Evolutionary conservation across 2,797 vertebrate genomes (phyloP).

Genomic region (Momotus momota): DNA sequence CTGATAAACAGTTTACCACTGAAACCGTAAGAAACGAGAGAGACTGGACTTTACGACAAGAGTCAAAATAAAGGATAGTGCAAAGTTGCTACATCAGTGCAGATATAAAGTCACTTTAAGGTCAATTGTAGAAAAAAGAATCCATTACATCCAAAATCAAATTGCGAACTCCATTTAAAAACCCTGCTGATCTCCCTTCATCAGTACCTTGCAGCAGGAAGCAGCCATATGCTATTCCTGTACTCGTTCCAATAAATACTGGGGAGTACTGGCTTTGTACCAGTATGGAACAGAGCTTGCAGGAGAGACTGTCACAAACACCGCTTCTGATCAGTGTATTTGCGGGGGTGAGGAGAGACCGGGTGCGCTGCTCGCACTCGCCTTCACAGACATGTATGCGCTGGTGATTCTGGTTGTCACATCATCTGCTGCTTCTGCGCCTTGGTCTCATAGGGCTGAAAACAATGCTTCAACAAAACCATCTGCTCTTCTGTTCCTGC

Average conservation of each 20-base stretch:
- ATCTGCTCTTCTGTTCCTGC: background rate
- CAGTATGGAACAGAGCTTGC: background rate
- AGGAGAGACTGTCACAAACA: background rate
- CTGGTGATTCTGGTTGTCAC: background rate
- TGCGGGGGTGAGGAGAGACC: background rate
- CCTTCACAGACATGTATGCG: background rate
- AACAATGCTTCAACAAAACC: background rate
- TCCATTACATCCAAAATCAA: background rate
- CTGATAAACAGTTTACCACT: background rate
- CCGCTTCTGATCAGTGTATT: background rate
- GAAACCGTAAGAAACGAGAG: background rate
- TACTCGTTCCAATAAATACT: background rate
- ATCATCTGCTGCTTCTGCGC: background rate
- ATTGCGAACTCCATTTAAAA: background rate
- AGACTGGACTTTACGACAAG: background rate
- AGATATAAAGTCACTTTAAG: background rate
- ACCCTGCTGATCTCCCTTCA: background rate
- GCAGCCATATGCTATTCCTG: constrained; percentile 10
- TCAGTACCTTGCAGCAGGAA: background rate
- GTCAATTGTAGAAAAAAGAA: background rate
- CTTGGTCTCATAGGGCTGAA: background rate
- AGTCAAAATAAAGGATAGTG: background rate
- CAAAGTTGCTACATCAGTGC: background rate
- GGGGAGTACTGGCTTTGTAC: background rate
- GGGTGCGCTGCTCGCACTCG: background rate